Base-by-base conservation (phyloP, 2,113 vertebrate genomes). In the Stomatorhinus ivindoensis region DNA sequence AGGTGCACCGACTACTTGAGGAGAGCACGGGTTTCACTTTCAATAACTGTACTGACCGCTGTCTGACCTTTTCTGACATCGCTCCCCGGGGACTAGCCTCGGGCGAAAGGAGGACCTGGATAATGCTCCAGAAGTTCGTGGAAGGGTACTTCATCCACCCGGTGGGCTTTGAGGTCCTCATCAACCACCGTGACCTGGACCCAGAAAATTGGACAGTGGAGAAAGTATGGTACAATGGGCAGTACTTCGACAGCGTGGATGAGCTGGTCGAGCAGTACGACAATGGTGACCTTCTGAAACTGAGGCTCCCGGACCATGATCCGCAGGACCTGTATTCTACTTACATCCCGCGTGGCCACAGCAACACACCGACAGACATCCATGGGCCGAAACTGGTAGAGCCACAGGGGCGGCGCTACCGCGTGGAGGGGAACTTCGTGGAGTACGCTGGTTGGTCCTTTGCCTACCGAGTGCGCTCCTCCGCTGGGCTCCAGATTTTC, bases 121-220 rank as follows among this genome's bases (percentile, higher is more conserved):
- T 99, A 42, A 95, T 98, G 86, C 39, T 99, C 9, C 97, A 98
- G 92, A 97, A 95, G 88, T 92, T 90, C 0, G 95, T 97, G 1
- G 97, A 98, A 83, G 97, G 97, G 47, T 97, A 93, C 86, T 98
- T 97, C 93, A 92, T 99, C 86, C 97, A 99, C 69, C 98, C 98
- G 0, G 92, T 95, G 10, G 97, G 98, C 35, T 93, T 99, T 91
- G 97, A 99, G 92, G 73, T 98, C 39, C 93, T 99, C 2, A 1
- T 99, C 87, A 96, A 98, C 88, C 98, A 99, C 69, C 21, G 3
- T 0, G 95, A 95, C 88, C 44, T 93, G 0, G 91, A 99, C 87
- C 93, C 96, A 0, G 53, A 84, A 0, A 93, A 87, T 50, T 99
- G 98, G 98, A 87, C 35, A 0, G 95, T 98, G 15, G 95, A 94